Conservation (phyloP, 1,140 invertebrate species). For the Habropoda laboriosa region DNA sequence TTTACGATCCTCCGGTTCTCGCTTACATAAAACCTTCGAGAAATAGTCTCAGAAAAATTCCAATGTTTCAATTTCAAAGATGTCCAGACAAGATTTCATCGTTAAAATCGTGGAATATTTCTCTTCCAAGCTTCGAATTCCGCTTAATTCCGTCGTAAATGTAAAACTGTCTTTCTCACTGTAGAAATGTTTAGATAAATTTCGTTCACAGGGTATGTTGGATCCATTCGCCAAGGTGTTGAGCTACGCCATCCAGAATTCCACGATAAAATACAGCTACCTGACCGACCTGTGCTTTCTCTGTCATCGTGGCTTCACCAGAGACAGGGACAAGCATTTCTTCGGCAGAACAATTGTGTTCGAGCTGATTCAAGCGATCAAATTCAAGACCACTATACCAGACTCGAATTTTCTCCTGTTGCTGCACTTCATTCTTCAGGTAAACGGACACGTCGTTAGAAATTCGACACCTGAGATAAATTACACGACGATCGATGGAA, state of each 20-base stretch:
- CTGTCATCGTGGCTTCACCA: constrained; percentile 92
- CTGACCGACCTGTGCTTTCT: constrained; percentile 94
- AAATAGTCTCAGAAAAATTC: not conserved
- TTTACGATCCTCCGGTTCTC: not conserved
- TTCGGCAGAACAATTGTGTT: constrained; percentile 95
- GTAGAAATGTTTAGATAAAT: too few relatives aligned
- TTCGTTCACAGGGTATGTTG: constrained; percentile 85
- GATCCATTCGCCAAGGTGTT: constrained; percentile 98
- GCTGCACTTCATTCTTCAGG: constrained; percentile 93
- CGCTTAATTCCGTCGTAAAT: not conserved
- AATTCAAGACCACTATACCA: constrained; percentile 96
- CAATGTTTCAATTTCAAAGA: not conserved
- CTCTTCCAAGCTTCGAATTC: too few relatives aligned
- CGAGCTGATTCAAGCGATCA: constrained; percentile 96
- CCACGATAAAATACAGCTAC: constrained; percentile 90
- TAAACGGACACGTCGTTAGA: constrained; percentile 66
- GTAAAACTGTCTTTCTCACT: too few relatives aligned
- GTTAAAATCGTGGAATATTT: too few relatives aligned
- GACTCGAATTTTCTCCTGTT: constrained; percentile 97
- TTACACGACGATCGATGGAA: not conserved
- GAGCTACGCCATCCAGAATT: constrained; percentile 94
- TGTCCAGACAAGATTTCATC: too few relatives aligned
- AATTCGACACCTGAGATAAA: not conserved
- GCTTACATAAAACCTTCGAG: not conserved
- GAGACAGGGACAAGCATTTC: constrained; percentile 96